Conservation (phyloP, 1,140 invertebrate genomes). For the Hermetia illucens region DNA sequence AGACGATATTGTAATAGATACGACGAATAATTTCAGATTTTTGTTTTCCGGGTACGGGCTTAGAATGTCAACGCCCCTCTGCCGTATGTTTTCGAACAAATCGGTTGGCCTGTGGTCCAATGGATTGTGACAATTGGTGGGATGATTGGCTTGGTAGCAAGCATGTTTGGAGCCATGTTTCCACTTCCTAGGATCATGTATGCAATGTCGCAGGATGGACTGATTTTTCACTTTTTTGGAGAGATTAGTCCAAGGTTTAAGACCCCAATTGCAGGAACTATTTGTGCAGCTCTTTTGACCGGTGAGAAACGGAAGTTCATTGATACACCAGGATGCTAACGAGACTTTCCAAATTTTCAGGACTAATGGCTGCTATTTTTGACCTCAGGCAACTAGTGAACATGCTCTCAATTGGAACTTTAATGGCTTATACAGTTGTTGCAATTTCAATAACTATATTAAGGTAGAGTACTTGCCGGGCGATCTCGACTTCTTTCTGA, state of each 20-base stretch:
- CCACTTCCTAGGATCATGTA: conserved; percentile 73
- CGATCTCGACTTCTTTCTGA: not conserved
- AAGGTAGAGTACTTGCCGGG: conserved; percentile 46
- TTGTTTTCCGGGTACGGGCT: not conserved
- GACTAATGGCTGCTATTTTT: conserved; percentile 73
- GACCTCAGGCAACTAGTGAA: conserved; percentile 77
- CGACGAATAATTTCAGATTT: conserved; percentile 1
- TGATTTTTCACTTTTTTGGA: conserved; percentile 61
- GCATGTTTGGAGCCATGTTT: conserved; percentile 72
- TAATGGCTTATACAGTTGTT: conserved; percentile 85
- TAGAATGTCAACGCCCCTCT: conserved; percentile 53
- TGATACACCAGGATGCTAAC: too few relatives aligned
- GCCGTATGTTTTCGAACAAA: conserved; percentile 50
- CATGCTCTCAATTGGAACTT: conserved; percentile 91
- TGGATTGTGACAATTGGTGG: conserved; percentile 69
- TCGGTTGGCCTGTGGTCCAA: conserved; percentile 50
- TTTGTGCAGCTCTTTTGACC: conserved; percentile 54
- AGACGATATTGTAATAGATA: not conserved
- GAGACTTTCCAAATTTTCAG: conserved; percentile 32
- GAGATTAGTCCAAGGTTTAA: conserved; percentile 51
- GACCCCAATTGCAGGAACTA: conserved; percentile 54
- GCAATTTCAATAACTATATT: conserved; percentile 77
- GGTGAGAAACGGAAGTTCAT: not conserved
- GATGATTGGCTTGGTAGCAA: conserved; percentile 53
- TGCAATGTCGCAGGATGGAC: conserved; percentile 72